Conservation (phyloP, 2,797 vertebrate genomes). For the Setipinna tenuifilis region DNA sequence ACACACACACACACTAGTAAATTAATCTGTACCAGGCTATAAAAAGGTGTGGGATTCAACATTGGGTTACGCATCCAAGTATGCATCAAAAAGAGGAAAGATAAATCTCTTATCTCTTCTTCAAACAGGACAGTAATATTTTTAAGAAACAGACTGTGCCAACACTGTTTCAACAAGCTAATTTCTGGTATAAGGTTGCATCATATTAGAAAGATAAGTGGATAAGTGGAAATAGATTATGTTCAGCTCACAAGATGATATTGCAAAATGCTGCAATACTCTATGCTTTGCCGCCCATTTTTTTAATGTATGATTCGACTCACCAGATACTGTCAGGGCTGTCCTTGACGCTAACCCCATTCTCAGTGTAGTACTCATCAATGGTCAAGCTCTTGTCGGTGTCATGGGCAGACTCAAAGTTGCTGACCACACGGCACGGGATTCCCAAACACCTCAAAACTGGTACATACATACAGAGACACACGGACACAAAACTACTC, state of each 20-base stretch:
- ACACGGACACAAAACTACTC: not conserved
- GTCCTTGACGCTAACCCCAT: slow-evolving; percentile 57
- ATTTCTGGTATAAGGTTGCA: too few species aligned
- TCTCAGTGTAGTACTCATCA: slow-evolving; percentile 68
- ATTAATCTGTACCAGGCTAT: not conserved
- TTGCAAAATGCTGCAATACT: slow-evolving; percentile 35
- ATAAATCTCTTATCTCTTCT: too few species aligned
- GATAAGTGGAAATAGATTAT: too few species aligned
- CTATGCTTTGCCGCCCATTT: slow-evolving; percentile 41
- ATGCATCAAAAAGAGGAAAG: too few species aligned
- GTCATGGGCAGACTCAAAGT: slow-evolving; percentile 82
- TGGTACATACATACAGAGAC: slow-evolving; percentile 53
- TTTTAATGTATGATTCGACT: slow-evolving; percentile 49
- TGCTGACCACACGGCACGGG: slow-evolving; percentile 82
- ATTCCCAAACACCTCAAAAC: slow-evolving; percentile 85
- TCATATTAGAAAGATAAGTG: too few species aligned
- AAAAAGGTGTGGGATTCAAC: not conserved
- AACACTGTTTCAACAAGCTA: too few species aligned
- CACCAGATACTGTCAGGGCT: slow-evolving; percentile 79
- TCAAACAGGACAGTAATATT: too few species aligned
- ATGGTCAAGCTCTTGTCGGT: slow-evolving; percentile 67
- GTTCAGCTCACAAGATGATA: too few species aligned
- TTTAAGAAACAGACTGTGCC: too few species aligned
- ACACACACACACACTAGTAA: too few species aligned
- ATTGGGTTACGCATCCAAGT: too few species aligned